phyloP scores from a whole-genome alignment of 2,113 vertebrate species.

The Larimichthys polyactis region DNA sequence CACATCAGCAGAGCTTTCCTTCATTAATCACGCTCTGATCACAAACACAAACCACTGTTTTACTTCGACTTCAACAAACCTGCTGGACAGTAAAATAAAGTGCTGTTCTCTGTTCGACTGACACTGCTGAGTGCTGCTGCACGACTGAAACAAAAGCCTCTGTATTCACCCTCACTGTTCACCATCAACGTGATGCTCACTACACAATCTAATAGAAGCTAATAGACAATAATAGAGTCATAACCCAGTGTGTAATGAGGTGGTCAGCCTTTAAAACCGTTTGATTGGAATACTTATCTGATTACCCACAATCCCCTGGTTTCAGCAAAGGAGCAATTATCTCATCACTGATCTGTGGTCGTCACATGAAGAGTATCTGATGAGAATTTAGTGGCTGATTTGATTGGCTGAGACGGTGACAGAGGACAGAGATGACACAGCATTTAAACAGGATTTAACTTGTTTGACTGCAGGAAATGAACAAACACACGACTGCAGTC shows the following conservation, averaged over 20 bases:
- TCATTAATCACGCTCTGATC: not conserved
- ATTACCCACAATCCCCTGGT: slow-evolving; percentile 50
- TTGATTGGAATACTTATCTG: slow-evolving; percentile 51
- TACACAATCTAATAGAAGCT: slow-evolving; percentile 2
- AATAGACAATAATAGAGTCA: slow-evolving; percentile 43
- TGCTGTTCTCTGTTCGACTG: not conserved
- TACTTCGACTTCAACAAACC: not conserved
- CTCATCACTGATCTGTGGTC: slow-evolving; percentile 18
- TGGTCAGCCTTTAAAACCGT: slow-evolving; percentile 40
- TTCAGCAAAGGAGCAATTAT: slow-evolving; percentile 50
- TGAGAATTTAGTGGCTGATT: slow-evolving; percentile 1
- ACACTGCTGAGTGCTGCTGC: not conserved
- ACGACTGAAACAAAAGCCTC: not conserved
- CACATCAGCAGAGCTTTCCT: not conserved
- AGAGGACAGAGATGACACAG: slow-evolving; percentile 23
- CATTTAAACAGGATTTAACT: slow-evolving; percentile 1
- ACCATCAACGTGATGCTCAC: slow-evolving; percentile 10
- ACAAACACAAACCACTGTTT: slow-evolving; percentile 10
- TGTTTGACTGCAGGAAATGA: too few species aligned
- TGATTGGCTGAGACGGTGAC: slow-evolving; percentile 1
- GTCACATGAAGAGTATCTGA: slow-evolving; percentile 28
- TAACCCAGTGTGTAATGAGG: slow-evolving; percentile 51
- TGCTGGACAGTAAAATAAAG: not conserved
- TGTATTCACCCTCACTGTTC: slow-evolving; percentile 4
- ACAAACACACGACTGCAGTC: too few species aligned